A percentile compares a stretch with the other conserved stretches of the same genome.
Conservation (phyloP, 2,797 vertebrate genomes). For the Tadarida brasiliensis region DNA sequence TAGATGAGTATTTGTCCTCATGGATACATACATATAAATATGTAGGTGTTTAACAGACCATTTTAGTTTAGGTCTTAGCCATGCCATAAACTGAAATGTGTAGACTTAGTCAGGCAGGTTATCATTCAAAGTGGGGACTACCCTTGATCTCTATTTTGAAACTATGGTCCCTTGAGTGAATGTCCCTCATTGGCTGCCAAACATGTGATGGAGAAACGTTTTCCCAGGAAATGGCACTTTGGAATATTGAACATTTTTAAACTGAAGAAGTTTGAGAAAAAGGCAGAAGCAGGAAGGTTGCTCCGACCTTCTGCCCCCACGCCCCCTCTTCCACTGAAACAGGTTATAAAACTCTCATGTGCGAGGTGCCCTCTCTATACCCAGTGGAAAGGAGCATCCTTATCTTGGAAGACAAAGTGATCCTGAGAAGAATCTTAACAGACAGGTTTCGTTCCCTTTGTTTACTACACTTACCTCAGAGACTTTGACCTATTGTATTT, state of each 20-base stretch:
- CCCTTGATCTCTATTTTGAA: not conserved
- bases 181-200: not conserved
- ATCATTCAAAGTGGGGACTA: not conserved
- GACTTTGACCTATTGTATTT: not conserved
- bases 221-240: not conserved
- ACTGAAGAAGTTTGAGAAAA: not conserved
- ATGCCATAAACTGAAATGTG: not conserved
- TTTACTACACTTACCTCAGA: not conserved
- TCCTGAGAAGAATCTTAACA: not conserved
- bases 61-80: not conserved
- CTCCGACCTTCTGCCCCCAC: no score
- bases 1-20: not conserved
- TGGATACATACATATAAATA: not conserved
- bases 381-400: not conserved
- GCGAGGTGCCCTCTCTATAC: no score
- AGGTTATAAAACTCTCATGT: no score
- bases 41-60: not conserved
- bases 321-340: no score
- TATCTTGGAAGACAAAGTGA: not conserved
- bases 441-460: no score
- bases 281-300: no score
- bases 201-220: not conserved
- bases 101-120: not conserved
- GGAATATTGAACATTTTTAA: not conserved
- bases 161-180: not conserved